Evolutionary conservation across 2,888 invertebrate species (phyloP).

Genomic region (Drosophila pseudotakahashii): DNA sequence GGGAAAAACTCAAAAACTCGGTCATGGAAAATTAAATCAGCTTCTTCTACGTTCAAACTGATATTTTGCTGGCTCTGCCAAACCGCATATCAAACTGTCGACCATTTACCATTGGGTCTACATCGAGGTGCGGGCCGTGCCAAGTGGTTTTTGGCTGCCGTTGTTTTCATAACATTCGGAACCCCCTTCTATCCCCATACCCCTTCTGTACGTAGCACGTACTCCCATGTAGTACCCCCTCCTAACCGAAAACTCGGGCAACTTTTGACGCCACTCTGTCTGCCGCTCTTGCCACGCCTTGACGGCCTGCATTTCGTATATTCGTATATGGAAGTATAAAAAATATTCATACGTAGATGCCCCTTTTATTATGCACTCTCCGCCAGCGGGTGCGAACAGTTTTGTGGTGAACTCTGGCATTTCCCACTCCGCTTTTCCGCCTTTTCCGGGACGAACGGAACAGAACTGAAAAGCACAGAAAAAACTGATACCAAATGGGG

Average conservation of each 20-base stretch:
- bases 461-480: background rate
- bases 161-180: constrained; percentile 72
- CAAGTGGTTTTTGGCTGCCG: constrained; percentile 77
- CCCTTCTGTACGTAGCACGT: constrained; percentile 1
- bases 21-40: constrained; percentile 73
- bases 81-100: constrained; percentile 79
- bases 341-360: constrained; percentile 72
- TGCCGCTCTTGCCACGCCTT: constrained; percentile 72
- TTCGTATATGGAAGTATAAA: constrained; percentile 46
- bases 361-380: constrained; percentile 63
- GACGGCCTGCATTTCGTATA: constrained; percentile 61
- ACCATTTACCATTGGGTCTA: constrained; percentile 71
- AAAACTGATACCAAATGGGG: constrained; percentile 30
- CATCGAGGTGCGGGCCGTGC: constrained; percentile 74
- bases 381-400: constrained; percentile 25
- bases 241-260: constrained; percentile 31
- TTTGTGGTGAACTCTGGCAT: constrained; percentile 32
- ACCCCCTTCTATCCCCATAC: background rate
- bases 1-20: constrained; percentile 41
- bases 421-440: background rate
- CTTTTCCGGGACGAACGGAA: background rate
- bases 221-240: background rate
- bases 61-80: constrained; percentile 77
- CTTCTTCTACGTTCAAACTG: constrained; percentile 56
- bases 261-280: constrained; percentile 77